phyloP scores from a whole-genome alignment of 2,888 invertebrate genomes.

The Seira sanloemensis region DNA sequence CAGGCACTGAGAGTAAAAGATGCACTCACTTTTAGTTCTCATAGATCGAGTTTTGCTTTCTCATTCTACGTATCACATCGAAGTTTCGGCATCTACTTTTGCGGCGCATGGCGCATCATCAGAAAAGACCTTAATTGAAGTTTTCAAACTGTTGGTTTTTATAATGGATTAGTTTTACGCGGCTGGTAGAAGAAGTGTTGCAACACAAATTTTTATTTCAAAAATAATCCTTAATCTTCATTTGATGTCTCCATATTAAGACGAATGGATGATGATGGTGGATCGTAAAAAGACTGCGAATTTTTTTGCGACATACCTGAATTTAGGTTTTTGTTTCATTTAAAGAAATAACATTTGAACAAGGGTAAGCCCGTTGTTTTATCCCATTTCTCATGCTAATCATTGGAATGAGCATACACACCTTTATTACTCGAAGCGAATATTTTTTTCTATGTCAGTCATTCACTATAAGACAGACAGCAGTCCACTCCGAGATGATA shows the following conservation, averaged over 20 bases:
- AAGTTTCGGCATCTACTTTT: neutral
- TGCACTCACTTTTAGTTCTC: neutral
- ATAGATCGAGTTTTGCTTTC: neutral
- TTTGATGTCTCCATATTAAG: too few relatives aligned
- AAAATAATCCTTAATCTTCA: too few relatives aligned
- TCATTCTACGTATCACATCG: neutral
- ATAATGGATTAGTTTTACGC: neutral
- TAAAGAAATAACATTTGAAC: neutral
- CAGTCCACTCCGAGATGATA: neutral
- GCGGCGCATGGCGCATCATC: neutral
- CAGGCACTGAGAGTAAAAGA: too few relatives aligned
- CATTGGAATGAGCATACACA: neutral
- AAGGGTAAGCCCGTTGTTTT: neutral
- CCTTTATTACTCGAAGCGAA: neutral
- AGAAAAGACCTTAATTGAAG: neutral
- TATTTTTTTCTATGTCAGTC: neutral
- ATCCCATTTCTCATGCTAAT: neutral
- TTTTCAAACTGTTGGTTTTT: neutral
- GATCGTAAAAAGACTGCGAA: too few relatives aligned
- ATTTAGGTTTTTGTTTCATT: neutral
- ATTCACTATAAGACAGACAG: neutral
- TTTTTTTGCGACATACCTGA: neutral
- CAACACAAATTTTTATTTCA: too few relatives aligned
- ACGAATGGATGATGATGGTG: too few relatives aligned
- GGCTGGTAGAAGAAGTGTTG: too few relatives aligned